Base-by-base conservation (phyloP, 1,140 invertebrate species). In the Rhagoletis zephyria region DNA sequence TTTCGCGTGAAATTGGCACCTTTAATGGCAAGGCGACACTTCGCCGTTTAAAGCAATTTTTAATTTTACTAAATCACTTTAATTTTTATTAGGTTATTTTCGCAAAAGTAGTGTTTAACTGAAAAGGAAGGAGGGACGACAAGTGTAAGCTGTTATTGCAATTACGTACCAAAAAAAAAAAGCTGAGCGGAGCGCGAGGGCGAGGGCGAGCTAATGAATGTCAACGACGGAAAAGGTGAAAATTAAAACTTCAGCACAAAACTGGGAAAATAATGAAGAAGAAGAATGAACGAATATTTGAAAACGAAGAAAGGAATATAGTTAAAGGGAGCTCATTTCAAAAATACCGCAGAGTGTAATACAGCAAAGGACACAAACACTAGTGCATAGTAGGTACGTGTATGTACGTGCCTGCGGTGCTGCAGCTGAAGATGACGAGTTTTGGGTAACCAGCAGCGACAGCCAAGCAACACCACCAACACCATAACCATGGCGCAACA, bases 241-340 rank as follows among this genome's bases (percentile, higher is more conserved):
- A 81, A 56, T 56, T 81, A 56, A 81, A 81, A 81, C 5, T 30
- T 81, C 48, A 81, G 74, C 74, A 56, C 4, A 56, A 81, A 81
- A 48, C 42, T 45, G 14, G n/a, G n/a, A 81, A 81, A 48, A 9
- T n/a, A 81, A 16, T 6, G 56, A 74, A 74, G 56, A 48, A 81
- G 56, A 16, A 9, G 56, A 74, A 74, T 30, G 16, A 81, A 10
- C 74, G 45, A n/a, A 19, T 19, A 81, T 56, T 56, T 81, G 48
- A 19, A 19, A 10, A 56, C 9, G 16, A 56, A 81, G 56, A 81
- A 19, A 7, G 4, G 48, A 74, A 74, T 7, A 63, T 4, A 14
- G 70, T 74, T 3, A n/a, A 5, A 74, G 16, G 2, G 45, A 45
- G 70, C 70, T 3, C 1, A 63, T 63, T 74, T 48, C 19, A 74